These are phyloP conservation scores for Pocillopora verrucosa DNA, from an alignment of 64 coral and sea anemone genomes.

Conservation along the genomic window DNA sequence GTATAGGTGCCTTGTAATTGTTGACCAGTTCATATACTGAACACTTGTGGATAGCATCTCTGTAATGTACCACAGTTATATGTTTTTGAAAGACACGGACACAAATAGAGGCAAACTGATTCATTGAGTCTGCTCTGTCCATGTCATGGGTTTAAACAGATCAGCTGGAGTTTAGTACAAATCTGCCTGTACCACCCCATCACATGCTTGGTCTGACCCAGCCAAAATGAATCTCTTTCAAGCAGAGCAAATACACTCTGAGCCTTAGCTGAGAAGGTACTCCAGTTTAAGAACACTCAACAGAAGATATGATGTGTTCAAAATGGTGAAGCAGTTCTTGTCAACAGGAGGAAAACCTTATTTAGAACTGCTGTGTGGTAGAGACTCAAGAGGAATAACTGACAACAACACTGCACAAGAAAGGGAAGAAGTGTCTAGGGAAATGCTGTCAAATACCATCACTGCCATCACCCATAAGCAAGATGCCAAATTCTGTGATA, in stretches of 20 bases:
- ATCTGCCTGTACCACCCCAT: slow-evolving; percentile 54
- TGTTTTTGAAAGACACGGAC: slow-evolving; percentile 41
- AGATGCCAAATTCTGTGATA: neutral
- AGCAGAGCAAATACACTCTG: neutral
- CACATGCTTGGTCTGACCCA: slow-evolving; percentile 65
- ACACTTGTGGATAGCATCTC: no score
- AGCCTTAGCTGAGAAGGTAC: neutral
- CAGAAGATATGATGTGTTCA: neutral
- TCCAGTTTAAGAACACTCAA: neutral
- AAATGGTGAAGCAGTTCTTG: neutral
- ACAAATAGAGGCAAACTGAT: neutral
- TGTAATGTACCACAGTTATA: neutral
- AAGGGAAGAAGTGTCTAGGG: neutral
- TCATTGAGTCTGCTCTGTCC: slow-evolving; percentile 16
- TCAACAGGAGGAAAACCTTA: neutral
- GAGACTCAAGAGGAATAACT: neutral
- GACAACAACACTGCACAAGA: neutral
- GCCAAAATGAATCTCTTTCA: slow-evolving; percentile 39
- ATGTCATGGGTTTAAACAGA: slow-evolving; percentile 72
- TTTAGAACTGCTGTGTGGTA: neutral
- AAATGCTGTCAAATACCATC: neutral
- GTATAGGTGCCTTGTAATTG: no score
- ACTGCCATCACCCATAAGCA: neutral
- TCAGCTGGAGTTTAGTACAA: slow-evolving; percentile 51
- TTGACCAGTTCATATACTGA: no score